Conservation (phyloP, 2,113 vertebrate genomes). For the Chinchilla lanigera region DNA sequence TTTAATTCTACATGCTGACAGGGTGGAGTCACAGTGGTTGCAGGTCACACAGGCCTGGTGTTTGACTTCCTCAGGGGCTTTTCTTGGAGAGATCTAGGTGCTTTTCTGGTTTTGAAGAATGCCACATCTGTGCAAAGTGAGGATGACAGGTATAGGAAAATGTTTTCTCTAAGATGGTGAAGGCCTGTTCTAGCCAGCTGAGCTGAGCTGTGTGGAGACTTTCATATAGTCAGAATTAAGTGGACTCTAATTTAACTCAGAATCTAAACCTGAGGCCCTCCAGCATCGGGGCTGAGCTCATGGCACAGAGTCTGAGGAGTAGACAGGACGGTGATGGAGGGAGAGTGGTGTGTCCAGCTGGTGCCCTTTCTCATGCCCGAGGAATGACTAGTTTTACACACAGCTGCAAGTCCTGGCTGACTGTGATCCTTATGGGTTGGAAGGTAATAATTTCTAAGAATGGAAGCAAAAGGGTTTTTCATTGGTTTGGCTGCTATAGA, state of each 20-base stretch:
- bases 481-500: not conserved
- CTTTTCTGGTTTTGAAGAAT: constrained; percentile 46
- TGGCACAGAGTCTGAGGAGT: not conserved
- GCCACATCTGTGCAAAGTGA: not conserved
- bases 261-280: not conserved
- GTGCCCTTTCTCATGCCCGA: not conserved
- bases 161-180: not conserved
- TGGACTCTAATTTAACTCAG: too few species aligned
- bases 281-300: not conserved
- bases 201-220: not conserved
- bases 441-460: constrained; percentile 52
- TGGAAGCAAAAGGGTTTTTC: not conserved
- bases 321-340: not conserved
- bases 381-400: not conserved
- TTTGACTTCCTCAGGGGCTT: constrained; percentile 22
- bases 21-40: not conserved
- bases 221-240: too few species aligned
- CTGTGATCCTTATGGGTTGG: not conserved
- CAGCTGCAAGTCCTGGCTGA: not conserved
- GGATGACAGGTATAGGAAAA: not conserved
- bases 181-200: not conserved
- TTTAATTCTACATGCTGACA: not conserved
- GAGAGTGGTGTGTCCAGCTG: not conserved
- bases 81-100: constrained; percentile 27
- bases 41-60: not conserved